Evolutionary conservation across 2,888 invertebrate genomes (phyloP).

Genomic region (Hydraecia micacea): DNA sequence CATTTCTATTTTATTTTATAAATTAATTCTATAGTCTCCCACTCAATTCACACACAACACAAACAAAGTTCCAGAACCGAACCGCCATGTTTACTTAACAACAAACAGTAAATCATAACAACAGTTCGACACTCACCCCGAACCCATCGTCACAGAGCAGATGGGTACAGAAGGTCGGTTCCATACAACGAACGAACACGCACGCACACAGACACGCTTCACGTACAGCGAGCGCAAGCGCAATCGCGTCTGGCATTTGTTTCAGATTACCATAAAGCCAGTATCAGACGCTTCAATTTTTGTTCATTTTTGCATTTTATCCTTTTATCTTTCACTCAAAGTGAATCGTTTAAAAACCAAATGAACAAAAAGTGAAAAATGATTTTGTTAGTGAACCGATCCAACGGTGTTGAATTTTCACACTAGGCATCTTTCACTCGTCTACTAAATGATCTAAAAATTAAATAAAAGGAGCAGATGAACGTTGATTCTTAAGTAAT

Average conservation of each 20-base stretch:
- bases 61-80: background rate
- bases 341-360: no score
- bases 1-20: no score
- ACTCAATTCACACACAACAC: background rate
- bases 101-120: conserved; percentile 24
- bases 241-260: no score
- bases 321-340: no score
- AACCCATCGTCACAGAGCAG: background rate
- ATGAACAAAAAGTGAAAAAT: no score
- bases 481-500: background rate
- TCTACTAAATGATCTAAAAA: background rate
- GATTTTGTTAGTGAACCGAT: no score
- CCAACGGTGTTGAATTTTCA: no score
- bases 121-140: conserved; percentile 5
- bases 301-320: no score
- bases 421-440: no score
- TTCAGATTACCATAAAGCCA: background rate
- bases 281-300: background rate
- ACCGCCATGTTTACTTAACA: background rate
- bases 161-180: background rate
- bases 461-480: background rate
- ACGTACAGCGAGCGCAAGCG: background rate
- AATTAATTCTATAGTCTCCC: background rate
- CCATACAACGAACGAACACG: background rate
- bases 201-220: background rate